phyloP scores from a whole-genome alignment of 2,113 vertebrate genomes.

The Gallinago undulata region DNA sequence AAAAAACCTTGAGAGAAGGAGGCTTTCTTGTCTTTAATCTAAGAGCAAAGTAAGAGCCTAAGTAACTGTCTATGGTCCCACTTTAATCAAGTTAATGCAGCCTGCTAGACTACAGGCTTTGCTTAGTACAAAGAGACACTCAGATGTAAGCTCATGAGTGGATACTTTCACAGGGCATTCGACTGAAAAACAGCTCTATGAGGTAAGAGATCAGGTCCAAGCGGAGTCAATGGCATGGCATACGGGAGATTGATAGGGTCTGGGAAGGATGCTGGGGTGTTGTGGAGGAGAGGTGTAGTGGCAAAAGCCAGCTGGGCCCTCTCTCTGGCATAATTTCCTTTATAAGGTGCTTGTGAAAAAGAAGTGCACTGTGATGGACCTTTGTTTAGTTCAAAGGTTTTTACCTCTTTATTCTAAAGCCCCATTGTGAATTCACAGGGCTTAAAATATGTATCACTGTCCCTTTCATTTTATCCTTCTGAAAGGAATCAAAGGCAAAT shows the following conservation, averaged over 20 bases:
- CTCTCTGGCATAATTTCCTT: constrained; percentile 77
- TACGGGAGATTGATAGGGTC: constrained; percentile 70
- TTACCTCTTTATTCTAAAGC: constrained; percentile 95
- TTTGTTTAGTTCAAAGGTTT: constrained; percentile 99
- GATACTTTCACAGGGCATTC: constrained; percentile 80
- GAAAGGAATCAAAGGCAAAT: constrained; percentile 92
- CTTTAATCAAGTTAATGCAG: constrained; percentile 99
- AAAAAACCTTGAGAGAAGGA: constrained; percentile 78
- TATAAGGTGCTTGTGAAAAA: constrained; percentile 85
- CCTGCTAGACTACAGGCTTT: constrained; percentile 80
- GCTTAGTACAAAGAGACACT: constrained; percentile 88
- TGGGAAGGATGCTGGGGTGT: constrained; percentile 79
- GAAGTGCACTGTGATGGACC: constrained; percentile 86
- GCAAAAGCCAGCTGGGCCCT: constrained; percentile 79
- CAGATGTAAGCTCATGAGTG: constrained; percentile 79
- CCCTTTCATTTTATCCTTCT: constrained; percentile 96
- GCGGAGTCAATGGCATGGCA: constrained; percentile 70
- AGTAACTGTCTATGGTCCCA: constrained; percentile 80
- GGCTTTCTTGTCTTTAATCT: constrained; percentile 92
- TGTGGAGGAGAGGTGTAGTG: constrained; percentile 75
- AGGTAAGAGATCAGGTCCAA: constrained; percentile 74
- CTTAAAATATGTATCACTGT: constrained; percentile 99
- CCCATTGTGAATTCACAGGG: constrained; percentile 92
- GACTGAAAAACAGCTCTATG: constrained; percentile 72
- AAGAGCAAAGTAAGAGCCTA: constrained; percentile 83